phyloP scores from a whole-genome alignment of 1,140 invertebrate species.

The Trypoxylus dichotomus region DNA sequence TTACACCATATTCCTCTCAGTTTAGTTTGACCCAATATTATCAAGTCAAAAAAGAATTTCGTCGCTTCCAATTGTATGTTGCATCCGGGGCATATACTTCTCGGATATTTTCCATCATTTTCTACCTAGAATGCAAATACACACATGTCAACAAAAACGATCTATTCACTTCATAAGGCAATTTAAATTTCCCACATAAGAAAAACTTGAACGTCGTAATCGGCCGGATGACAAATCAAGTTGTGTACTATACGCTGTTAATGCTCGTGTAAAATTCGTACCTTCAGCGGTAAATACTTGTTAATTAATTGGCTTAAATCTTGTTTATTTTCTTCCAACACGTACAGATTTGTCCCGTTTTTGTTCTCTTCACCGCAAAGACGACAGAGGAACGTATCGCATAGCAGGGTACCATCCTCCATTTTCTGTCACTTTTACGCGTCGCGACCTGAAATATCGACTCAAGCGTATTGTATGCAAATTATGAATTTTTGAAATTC shows the following conservation, averaged over 20 bases:
- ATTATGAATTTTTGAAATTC: conserved; percentile 4
- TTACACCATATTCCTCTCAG: conserved; percentile 58
- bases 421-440: conserved; percentile 34
- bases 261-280: conserved; percentile 51
- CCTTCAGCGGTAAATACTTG: conserved; percentile 72
- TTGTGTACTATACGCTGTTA: conserved; percentile 57
- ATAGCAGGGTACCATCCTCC: conserved; percentile 40
- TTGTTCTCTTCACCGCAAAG: conserved; percentile 72
- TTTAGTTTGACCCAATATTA: conserved; percentile 67
- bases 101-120: conserved; percentile 68
- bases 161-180: background rate
- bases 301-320: conserved; percentile 68
- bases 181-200: conserved; percentile 43
- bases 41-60: conserved; percentile 69
- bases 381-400: conserved; percentile 68
- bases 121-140: conserved; percentile 56
- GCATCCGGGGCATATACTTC: conserved; percentile 73
- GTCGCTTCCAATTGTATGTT: conserved; percentile 73
- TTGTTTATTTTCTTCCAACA: conserved; percentile 58
- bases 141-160: background rate
- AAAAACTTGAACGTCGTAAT: conserved; percentile 23
- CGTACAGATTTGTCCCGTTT: conserved; percentile 66
- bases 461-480: background rate
- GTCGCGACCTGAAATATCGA: background rate
- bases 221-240: conserved; percentile 59